Evolutionary conservation across 2,888 invertebrate species (phyloP), one percentile per base, ranked within the genome.

Genomic region (Chloroclystis v-ata): DNA sequence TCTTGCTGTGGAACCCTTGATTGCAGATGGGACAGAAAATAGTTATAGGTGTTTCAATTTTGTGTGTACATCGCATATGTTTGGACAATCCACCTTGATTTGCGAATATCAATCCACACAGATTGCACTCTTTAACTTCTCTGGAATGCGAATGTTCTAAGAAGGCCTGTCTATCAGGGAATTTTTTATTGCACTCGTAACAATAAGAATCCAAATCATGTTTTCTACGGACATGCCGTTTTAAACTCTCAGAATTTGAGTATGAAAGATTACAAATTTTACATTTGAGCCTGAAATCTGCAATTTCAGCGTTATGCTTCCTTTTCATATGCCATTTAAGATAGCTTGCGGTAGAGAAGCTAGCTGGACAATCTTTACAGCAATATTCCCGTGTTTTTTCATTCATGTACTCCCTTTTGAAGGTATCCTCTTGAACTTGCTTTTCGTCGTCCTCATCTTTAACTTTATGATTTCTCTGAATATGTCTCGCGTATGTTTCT

Each of bases 231-330:
- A 86, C 71, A 53, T 87, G 87, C 3, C 84, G 63, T 54, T 85
- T 85, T 1, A 87, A 63, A 52, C 87, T 87, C 41, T 85, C 84
- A n/a, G 83, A 72, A 59, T 83, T 86, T 47, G 84, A 75, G 33
- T 86, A 87, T 0, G 85, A 85, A n/a, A 87, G 60, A 48, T 80
- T 78, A 50, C 87, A 87, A 46, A 85, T 76, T 38, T 72, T 74
- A 55, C 87, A 87, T 55, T 84, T 85, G 30, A 84, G 63, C 51
- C 77, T 68, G 45, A 83, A 87, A 40, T 82, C 69, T 2, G 85
- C 80, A 41, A 66, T 70, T 20, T 82, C 57, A 0, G 78, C 82
- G 24, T 85, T 84, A 51, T 87, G 87, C 40, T 82, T 85, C 16
- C 86, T 58, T 46, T 83, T 71, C 84, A 87, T 82, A 37, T 87